phyloP scores from a whole-genome alignment of 2,113 vertebrate species.

The Sphyrna mokarran region DNA sequence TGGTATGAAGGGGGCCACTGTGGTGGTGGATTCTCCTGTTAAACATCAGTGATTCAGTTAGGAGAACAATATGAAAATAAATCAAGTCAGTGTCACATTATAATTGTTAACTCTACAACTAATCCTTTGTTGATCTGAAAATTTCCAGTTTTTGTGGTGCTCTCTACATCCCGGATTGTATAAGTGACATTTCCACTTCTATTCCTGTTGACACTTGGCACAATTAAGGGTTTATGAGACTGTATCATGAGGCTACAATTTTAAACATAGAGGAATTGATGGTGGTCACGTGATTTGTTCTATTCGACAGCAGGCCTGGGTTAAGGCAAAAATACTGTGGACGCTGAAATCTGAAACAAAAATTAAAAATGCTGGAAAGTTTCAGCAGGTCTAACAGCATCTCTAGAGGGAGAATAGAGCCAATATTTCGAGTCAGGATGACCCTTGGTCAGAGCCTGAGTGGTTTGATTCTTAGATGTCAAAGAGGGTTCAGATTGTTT shows the following conservation, averaged over 20 bases:
- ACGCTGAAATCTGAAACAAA: too few species aligned
- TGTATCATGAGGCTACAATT: background rate
- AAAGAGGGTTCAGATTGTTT: background rate
- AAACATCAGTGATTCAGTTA: background rate
- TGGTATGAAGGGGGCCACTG: slow-evolving; percentile 66
- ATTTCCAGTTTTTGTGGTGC: background rate
- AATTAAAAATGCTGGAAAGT: too few species aligned
- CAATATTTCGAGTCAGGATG: too few species aligned
- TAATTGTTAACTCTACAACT: background rate
- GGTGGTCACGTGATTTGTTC: background rate
- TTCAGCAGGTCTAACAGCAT: too few species aligned
- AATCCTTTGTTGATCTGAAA: background rate
- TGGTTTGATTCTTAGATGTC: background rate
- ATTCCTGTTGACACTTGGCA: background rate
- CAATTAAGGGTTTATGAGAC: background rate
- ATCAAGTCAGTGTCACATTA: background rate
- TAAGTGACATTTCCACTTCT: background rate
- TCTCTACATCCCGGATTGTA: background rate
- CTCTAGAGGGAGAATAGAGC: too few species aligned
- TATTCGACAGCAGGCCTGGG: background rate
- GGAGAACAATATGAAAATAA: background rate
- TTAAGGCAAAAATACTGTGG: too few species aligned
- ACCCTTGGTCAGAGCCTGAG: too few species aligned
- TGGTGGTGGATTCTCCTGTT: slow-evolving; percentile 83
- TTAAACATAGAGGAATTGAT: background rate